Evolutionary conservation across 2,797 vertebrate genomes (phyloP).

Genomic region (Lutjanus campechanus): DNA sequence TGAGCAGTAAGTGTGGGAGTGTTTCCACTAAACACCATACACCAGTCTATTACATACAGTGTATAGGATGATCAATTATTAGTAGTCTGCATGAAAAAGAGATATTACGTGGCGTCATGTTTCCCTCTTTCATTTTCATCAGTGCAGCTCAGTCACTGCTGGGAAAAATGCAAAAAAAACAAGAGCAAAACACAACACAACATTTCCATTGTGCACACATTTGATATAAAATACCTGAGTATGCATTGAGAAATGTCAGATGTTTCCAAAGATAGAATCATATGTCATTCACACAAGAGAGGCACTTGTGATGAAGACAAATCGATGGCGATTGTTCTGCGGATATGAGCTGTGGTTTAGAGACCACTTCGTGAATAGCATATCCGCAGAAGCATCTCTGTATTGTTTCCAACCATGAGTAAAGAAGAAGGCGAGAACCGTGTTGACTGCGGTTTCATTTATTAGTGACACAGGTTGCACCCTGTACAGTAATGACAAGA

Average conservation of each 20-base stretch:
- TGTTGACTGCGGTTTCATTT: slow-evolving; percentile 31
- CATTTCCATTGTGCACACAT: slow-evolving; percentile 43
- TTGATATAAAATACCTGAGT: neutral
- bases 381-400: slow-evolving; percentile 3
- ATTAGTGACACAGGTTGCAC: slow-evolving; percentile 15
- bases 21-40: slow-evolving; percentile 45
- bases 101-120: neutral
- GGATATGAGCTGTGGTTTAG: slow-evolving; percentile 65
- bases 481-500: neutral
- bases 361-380: slow-evolving; percentile 6
- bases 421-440: neutral
- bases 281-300: accelerated
- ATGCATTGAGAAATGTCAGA: neutral
- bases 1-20: slow-evolving; percentile 50
- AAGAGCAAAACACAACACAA: slow-evolving; percentile 9
- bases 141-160: neutral
- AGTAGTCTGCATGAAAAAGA: neutral
- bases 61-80: neutral
- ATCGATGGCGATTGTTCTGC: neutral
- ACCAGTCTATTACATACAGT: neutral
- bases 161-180: slow-evolving; percentile 2
- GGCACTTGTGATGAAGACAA: accelerated
- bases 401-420: slow-evolving; percentile 21
- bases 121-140: slow-evolving; percentile 38
- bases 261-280: slow-evolving; percentile 33